Percentiles rank a stretch among this genome's conserved stretches.
phyloP scores from a whole-genome alignment of 2,888 invertebrate species.

The Trilocha varians region DNA sequence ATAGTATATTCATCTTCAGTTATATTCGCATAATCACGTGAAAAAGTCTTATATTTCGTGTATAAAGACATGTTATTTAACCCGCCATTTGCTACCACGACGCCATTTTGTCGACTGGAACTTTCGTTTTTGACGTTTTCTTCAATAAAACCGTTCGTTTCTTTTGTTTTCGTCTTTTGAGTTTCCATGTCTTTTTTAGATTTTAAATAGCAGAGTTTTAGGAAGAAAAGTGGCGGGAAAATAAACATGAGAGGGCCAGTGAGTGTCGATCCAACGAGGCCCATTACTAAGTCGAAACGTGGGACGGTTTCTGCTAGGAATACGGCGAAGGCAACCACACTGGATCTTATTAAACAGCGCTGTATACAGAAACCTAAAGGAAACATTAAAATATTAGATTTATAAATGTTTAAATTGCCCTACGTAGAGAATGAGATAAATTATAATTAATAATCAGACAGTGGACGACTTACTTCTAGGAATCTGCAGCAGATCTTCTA shows the following conservation, averaged over 20 bases:
- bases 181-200: slow-evolving; percentile 13
- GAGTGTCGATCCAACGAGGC: slow-evolving; percentile 87
- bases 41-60: slow-evolving; percentile 46
- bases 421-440: no score
- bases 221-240: slow-evolving; percentile 86
- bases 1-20: slow-evolving; percentile 34
- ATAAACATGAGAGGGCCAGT: slow-evolving; percentile 89
- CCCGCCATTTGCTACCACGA: slow-evolving; percentile 31
- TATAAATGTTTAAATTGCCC: no score
- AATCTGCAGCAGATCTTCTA: slow-evolving; percentile 83
- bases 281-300: slow-evolving; percentile 88
- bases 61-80: slow-evolving; percentile 22
- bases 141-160: neutral
- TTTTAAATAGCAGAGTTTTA: slow-evolving; percentile 75
- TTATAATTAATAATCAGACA: no score
- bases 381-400: no score
- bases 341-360: slow-evolving; percentile 80
- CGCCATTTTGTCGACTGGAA: slow-evolving; percentile 7
- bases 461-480: slow-evolving; percentile 82
- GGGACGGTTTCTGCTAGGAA: slow-evolving; percentile 88
- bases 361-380: slow-evolving; percentile 84
- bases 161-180: slow-evolving; percentile 4
- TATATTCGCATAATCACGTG: slow-evolving; percentile 17
- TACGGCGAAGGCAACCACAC: slow-evolving; percentile 79
- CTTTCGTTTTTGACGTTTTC: slow-evolving; percentile 12